These are phyloP conservation scores for Dendropsophus ebraccatus DNA, from an alignment of 2,113 vertebrate species.

Conservation along the genomic window DNA sequence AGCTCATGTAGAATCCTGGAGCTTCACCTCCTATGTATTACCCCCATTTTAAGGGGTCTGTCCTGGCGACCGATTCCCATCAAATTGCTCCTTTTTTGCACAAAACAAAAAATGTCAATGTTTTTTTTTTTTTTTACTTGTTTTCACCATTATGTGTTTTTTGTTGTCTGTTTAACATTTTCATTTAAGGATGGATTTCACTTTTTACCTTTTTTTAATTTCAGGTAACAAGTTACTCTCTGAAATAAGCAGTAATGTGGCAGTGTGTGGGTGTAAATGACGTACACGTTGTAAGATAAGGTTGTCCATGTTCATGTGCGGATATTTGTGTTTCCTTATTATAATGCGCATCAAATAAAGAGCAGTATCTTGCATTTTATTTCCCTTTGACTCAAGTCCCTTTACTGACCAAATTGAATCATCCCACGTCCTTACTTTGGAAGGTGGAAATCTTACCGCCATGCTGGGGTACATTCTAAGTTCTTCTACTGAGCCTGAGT, in stretches of 20 bases:
- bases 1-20: no score
- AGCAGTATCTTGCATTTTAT: slow-evolving; percentile 78
- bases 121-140: not conserved
- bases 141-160: not conserved
- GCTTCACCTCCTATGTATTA: no score
- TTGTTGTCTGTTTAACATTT: not conserved
- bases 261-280: slow-evolving; percentile 83
- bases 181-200: not conserved
- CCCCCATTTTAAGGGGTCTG: not conserved
- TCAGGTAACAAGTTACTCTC: slow-evolving; percentile 70
- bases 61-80: not conserved
- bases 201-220: not conserved
- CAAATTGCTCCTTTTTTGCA: not conserved
- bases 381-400: not conserved
- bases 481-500: no score
- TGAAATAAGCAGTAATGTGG: slow-evolving; percentile 67
- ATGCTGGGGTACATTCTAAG: no score
- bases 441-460: no score
- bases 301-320: slow-evolving; percentile 81
- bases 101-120: not conserved
- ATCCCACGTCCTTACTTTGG: no score
- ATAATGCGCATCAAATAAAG: slow-evolving; percentile 84
- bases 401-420: no score
- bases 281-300: slow-evolving; percentile 86
- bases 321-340: slow-evolving; percentile 82